Percentiles rank a stretch among this genome's conserved stretches.
phyloP scores from a whole-genome alignment of 2,797 vertebrate species.

The Morelia viridis region DNA sequence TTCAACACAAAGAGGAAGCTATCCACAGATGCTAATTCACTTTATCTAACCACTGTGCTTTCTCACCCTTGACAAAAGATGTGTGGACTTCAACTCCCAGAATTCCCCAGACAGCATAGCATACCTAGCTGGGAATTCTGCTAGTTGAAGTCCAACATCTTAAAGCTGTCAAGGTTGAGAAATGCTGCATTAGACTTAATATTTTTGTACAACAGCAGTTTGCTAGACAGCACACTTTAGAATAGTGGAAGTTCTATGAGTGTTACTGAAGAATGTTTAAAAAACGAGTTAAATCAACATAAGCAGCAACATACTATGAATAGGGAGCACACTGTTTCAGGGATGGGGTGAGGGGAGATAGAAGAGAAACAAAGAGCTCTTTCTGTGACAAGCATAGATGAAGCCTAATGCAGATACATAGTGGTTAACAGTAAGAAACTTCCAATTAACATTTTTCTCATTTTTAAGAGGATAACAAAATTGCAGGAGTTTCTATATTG shows the following conservation, averaged over 20 bases:
- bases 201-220: neutral
- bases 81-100: too few species aligned
- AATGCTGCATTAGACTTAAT: neutral
- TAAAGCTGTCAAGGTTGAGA: too few species aligned
- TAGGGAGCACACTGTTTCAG: neutral
- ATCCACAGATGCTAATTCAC: too few species aligned
- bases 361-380: neutral
- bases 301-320: neutral
- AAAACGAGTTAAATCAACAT: neutral
- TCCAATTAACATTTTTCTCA: neutral
- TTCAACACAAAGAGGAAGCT: too few species aligned
- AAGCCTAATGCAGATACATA: neutral
- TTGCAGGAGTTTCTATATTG: neutral
- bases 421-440: neutral
- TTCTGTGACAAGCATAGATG: neutral
- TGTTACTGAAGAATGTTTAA: neutral
- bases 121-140: too few species aligned
- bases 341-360: neutral
- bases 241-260: neutral
- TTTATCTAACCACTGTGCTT: too few species aligned
- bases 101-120: too few species aligned
- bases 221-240: neutral
- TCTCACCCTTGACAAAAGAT: too few species aligned
- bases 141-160: too few species aligned
- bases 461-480: neutral